Evolutionary conservation across 1,140 invertebrate species (phyloP), one percentile per base, ranked within the genome.

Genomic region (Arctopsyche grandis): DNA sequence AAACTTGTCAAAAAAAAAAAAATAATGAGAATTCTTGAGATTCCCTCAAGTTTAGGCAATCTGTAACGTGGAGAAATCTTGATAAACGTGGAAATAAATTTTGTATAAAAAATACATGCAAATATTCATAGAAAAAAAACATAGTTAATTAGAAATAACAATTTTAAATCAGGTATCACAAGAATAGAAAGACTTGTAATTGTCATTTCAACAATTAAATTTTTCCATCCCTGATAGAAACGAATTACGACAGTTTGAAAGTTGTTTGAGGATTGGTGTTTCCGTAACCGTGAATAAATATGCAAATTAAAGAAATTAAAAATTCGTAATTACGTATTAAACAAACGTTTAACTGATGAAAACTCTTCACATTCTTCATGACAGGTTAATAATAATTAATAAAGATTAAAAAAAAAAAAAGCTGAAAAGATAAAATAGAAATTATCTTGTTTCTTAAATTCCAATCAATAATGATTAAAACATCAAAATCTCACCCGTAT

Each of bases 181-280:
- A 12, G 12, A 4, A 52, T 12, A 14, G 48, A 52, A 14, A 52
- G 12, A 14, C 12, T 52, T 52, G 1, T 5, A 52, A 3, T 52
- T 52, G 48, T 52, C 16, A 16, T 5, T 38, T 38, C 29, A 7
- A 38, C 29, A 38, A 7, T 38, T 38, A 4, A 38, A 7, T 38
- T 38, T 38, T 38, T 38, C 29, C 7, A 38, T 38, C 29, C 29
- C 29, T 38, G 29, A 4, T 38, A 16, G 12, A 52, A 52, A 52
- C 16, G 12, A 52, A 52, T 5, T 5, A 16, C 1, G 12, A 52
- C 16, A 52, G 48, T 52, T 52, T 52, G 10, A 60, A 26, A 66
- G 63, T 66, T 26, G 63, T 66, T 66, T 66, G 63, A 66, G 14
- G 63, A 66, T 66, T 66, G 63, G 63, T 26, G 63, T 5, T 60